Evolutionary conservation across 2,797 vertebrate genomes (phyloP).

Genomic region (Aratinga solstitialis): DNA sequence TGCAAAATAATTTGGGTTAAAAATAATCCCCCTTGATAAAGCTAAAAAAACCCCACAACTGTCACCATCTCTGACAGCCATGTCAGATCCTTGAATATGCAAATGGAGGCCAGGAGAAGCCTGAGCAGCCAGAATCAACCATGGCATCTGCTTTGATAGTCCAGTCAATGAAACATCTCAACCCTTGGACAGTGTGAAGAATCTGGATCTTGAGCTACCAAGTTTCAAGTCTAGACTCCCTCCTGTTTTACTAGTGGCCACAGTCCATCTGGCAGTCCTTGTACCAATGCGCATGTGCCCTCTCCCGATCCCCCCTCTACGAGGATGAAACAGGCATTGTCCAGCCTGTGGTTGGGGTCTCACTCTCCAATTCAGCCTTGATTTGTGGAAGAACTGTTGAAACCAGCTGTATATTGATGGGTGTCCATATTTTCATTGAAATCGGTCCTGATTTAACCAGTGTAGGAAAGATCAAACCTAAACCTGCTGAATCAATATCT

Average conservation of each 20-base stretch:
- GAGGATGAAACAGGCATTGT: not conserved
- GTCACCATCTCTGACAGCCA: slow-evolving; percentile 74
- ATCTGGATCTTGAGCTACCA: not conserved
- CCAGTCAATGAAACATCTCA: not conserved
- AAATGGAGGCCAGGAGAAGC: slow-evolving; percentile 42
- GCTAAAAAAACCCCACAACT: slow-evolving; percentile 69
- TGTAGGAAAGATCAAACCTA: not conserved
- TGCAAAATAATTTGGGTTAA: slow-evolving; percentile 97
- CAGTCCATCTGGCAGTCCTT: not conserved
- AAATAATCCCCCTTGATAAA: slow-evolving; percentile 85
- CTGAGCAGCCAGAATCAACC: slow-evolving; percentile 2
- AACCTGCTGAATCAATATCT: not conserved
- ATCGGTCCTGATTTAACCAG: not conserved
- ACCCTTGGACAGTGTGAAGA: not conserved
- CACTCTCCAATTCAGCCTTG: not conserved
- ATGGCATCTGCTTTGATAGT: not conserved
- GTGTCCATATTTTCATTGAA: not conserved
- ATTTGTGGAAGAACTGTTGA: not conserved
- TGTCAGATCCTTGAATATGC: slow-evolving; percentile 68
- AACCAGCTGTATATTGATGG: not conserved
- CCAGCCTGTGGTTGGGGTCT: not conserved
- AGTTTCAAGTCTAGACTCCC: too few relatives aligned
- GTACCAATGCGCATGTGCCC: not conserved
- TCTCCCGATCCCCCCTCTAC: not conserved
- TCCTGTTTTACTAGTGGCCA: not conserved